A percentile compares a stretch with the other conserved stretches of the same genome.
phyloP scores from a whole-genome alignment of 92 coral and sea anemone species.

The Chrysogorgia sp. region DNA sequence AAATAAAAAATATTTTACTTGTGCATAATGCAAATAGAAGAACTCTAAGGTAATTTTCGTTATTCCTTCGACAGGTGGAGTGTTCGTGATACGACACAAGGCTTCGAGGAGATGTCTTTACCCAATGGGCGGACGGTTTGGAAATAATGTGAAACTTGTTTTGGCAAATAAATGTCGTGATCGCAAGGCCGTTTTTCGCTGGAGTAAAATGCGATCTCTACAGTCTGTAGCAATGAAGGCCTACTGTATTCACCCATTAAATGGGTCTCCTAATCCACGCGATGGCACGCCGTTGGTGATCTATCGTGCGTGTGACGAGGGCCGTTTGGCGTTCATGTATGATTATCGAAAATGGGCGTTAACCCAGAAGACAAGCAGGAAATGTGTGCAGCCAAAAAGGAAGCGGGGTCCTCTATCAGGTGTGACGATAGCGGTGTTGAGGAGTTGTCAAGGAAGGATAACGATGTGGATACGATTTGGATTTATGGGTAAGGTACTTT shows the following conservation, averaged over 20 bases:
- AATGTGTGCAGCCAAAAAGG: constrained; percentile 11
- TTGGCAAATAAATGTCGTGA: constrained; percentile 11
- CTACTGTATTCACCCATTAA: neutral
- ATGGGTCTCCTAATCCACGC: neutral
- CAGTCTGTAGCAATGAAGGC: constrained; percentile 11
- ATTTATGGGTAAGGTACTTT: neutral
- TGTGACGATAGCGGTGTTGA: neutral
- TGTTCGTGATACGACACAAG: constrained; percentile 26
- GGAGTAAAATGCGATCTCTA: constrained; percentile 8
- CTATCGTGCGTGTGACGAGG: neutral
- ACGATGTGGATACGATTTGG: neutral
- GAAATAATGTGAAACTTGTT: neutral
- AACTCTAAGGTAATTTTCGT: too few species aligned
- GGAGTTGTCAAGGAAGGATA: neutral
- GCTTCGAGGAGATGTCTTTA: constrained; percentile 28
- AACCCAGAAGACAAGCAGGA: neutral
- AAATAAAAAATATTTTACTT: too few species aligned
- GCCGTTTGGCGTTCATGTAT: neutral
- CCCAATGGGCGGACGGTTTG: neutral
- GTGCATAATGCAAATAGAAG: too few species aligned
- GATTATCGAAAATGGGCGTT: neutral
- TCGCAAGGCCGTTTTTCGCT: constrained; percentile 2
- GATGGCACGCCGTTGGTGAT: constrained; percentile 19
- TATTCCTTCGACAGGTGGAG: neutral
- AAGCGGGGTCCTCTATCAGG: neutral